Conservation (phyloP, 2,888 invertebrate genomes). For the Diadegma fenestrale region DNA sequence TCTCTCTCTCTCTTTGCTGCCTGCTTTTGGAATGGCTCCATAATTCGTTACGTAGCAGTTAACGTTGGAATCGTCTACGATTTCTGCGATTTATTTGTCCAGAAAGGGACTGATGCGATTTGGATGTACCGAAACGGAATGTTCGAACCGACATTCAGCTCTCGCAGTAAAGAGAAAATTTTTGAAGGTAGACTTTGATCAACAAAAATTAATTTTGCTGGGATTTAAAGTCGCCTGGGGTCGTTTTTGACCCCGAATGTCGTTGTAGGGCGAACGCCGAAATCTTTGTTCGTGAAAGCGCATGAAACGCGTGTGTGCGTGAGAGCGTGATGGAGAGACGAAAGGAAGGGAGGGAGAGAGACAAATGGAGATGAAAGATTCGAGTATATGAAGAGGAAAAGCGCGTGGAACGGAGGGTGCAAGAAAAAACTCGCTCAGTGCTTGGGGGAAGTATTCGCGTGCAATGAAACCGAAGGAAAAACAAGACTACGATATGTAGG, state of each 20-base stretch:
- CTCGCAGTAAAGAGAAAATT: too few species aligned
- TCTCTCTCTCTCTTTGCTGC: not conserved
- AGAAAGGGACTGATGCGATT: not conserved
- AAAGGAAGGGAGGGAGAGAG: not conserved
- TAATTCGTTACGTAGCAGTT: not conserved
- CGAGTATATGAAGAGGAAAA: constrained; percentile 1
- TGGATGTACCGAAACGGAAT: not conserved
- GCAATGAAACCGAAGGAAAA: constrained; percentile 5
- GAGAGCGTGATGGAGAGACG: not conserved
- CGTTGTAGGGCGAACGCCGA: too few species aligned
- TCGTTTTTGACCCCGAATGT: too few species aligned
- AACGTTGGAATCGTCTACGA: not conserved
- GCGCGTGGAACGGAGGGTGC: not conserved
- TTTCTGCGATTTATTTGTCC: not conserved
- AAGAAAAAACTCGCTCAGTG: not conserved
- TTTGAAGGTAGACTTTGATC: too few species aligned
- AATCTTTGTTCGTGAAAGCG: constrained; percentile 34
- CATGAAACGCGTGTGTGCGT: not conserved
- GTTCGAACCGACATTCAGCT: not conserved
- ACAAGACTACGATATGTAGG: not conserved
- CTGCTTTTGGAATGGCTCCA: not conserved
- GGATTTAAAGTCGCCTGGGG: too few species aligned
- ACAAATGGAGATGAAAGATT: not conserved
- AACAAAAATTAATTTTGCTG: too few species aligned
- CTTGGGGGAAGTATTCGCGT: not conserved